Evolutionary conservation across 2,797 vertebrate genomes (phyloP).

Genomic region (Prionace glauca): DNA sequence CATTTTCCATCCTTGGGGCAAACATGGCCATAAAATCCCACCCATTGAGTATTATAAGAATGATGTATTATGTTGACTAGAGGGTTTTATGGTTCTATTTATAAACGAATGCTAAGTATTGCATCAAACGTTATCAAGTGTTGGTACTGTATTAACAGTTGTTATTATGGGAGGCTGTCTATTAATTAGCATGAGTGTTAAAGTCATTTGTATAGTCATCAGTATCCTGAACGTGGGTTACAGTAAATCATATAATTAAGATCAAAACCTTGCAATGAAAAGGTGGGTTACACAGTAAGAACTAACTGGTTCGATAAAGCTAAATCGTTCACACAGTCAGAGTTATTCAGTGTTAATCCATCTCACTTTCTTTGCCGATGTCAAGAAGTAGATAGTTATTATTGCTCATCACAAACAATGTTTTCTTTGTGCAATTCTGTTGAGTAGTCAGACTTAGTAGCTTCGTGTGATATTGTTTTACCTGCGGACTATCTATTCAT

Average conservation of each 20-base stretch:
- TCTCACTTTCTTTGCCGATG: not conserved
- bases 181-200: not conserved
- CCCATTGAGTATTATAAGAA: not conserved
- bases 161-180: not conserved
- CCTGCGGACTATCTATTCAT: slow-evolving; percentile 12
- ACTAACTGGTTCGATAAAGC: not conserved
- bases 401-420: not conserved
- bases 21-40: no score
- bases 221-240: not conserved
- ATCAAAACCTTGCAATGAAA: slow-evolving; percentile 18
- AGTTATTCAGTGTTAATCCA: not conserved
- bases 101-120: not conserved
- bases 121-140: not conserved
- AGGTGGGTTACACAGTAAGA: not conserved
- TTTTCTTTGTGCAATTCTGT: not conserved
- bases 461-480: not conserved
- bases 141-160: not conserved
- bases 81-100: not conserved
- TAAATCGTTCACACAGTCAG: not conserved
- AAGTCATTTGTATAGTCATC: not conserved
- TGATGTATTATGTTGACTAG: not conserved
- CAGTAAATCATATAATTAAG: not conserved
- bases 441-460: not conserved
- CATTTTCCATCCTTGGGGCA: no score
- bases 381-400: not conserved